A percentile compares a stretch with the other conserved stretches of the same genome.
Conservation (phyloP, 1,140 invertebrate genomes). For the Archivesica marissinica region DNA sequence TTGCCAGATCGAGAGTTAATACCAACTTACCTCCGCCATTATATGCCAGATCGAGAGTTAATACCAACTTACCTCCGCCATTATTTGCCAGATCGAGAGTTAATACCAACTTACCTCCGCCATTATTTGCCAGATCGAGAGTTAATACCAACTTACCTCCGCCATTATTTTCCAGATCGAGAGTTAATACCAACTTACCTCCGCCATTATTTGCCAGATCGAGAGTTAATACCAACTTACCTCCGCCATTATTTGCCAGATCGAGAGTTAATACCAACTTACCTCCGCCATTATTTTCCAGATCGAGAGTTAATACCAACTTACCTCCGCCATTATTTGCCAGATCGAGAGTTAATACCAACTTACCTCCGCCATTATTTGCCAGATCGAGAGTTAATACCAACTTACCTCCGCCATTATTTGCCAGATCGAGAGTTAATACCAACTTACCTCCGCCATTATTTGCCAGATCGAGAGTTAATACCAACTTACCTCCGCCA, state of each 20-base stretch:
- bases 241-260: neutral
- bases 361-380: neutral
- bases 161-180: neutral
- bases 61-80: neutral
- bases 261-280: neutral
- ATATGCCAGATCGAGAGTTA: neutral
- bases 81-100: neutral
- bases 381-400: neutral
- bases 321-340: neutral
- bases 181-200: neutral
- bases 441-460: neutral
- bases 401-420: neutral
- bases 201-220: neutral
- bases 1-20: neutral
- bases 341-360: neutral
- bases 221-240: neutral
- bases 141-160: neutral
- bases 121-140: neutral
- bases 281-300: neutral
- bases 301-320: neutral
- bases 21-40: neutral
- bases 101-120: neutral
- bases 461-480: neutral
- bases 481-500: neutral
- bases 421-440: neutral